Evolutionary conservation across 2,113 vertebrate species (phyloP).

Genomic region (Hippocampus barbouri): DNA sequence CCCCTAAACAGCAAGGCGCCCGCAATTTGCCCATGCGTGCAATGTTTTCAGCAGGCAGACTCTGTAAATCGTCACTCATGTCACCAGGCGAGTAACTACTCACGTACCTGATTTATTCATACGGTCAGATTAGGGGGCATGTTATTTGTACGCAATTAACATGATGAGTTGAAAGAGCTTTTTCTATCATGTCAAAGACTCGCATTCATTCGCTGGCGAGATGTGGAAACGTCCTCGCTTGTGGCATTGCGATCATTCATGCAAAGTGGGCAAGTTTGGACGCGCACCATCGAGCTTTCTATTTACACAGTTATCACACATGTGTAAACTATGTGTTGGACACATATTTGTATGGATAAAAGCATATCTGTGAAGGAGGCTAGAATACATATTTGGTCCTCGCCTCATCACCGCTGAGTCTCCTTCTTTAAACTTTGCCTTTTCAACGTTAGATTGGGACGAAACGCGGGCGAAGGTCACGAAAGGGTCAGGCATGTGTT

Average conservation of each 20-base stretch:
- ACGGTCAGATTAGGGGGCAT: background rate
- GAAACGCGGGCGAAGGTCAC: background rate
- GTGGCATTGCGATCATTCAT: constrained; percentile 36
- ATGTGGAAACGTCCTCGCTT: constrained; percentile 24
- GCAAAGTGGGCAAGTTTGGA: constrained; percentile 40
- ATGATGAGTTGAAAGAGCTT: background rate
- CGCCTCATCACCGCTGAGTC: constrained; percentile 9
- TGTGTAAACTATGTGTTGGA: constrained; percentile 31
- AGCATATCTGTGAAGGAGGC: constrained; percentile 7
- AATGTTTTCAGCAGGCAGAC: too few species aligned
- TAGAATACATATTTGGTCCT: background rate
- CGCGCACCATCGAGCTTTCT: constrained; percentile 40
- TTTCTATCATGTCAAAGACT: background rate
- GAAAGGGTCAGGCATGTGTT: background rate
- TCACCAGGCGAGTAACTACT: too few species aligned
- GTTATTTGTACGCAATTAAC: background rate
- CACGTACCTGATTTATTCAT: too few species aligned
- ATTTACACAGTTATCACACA: constrained; percentile 50
- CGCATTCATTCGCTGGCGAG: constrained; percentile 18
- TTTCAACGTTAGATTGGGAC: background rate
- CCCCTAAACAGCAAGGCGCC: too few species aligned
- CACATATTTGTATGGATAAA: constrained; percentile 29
- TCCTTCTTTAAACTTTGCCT: background rate
- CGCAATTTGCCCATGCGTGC: too few species aligned
- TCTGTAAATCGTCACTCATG: too few species aligned